Percentiles rank a stretch among this genome's conserved stretches.
phyloP scores from a whole-genome alignment of 2,113 vertebrate genomes.

The Gallinago jamesoni region DNA sequence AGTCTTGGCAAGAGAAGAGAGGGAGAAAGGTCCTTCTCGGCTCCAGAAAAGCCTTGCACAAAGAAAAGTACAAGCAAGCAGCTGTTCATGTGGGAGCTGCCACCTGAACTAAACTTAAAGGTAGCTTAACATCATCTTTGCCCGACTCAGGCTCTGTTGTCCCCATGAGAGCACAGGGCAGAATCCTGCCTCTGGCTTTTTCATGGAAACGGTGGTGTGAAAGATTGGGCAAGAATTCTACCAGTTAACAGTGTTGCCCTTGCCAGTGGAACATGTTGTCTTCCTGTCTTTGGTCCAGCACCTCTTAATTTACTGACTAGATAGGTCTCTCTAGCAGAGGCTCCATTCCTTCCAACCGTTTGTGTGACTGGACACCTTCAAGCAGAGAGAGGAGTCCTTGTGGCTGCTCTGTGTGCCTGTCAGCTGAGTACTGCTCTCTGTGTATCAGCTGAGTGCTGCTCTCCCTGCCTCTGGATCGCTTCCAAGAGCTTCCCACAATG shows the following conservation, averaged over 20 bases:
- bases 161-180: neutral
- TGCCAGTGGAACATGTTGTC: neutral
- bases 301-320: neutral
- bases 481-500: neutral
- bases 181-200: neutral
- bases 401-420: fast-evolving
- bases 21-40: neutral
- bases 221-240: neutral
- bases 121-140: neutral
- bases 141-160: neutral
- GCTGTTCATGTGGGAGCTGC: neutral
- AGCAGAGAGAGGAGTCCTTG: neutral
- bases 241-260: neutral
- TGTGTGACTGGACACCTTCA: neutral
- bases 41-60: neutral
- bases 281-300: neutral
- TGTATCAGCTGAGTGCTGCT: neutral
- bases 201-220: neutral
- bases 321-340: neutral
- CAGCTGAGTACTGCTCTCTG: fast-evolving
- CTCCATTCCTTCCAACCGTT: neutral
- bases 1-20: neutral
- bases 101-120: neutral
- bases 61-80: neutral
- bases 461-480: neutral